Conservation (phyloP, 2,797 vertebrate species). For the Dipus sagitta region DNA sequence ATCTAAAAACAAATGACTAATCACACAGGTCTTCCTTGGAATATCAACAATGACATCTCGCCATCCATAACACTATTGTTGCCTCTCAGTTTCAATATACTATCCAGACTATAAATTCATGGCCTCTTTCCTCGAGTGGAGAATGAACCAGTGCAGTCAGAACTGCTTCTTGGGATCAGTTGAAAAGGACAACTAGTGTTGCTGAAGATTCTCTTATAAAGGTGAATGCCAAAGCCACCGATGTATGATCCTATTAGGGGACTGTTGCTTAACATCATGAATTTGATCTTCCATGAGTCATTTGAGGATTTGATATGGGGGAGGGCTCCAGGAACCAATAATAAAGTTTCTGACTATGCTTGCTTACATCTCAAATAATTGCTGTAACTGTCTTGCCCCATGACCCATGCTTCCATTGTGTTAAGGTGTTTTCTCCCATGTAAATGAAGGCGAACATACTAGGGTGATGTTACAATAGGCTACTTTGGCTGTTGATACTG, state of each 20-base stretch:
- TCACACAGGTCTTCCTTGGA: neutral
- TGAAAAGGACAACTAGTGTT: slow-evolving; percentile 61
- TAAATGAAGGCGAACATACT: too few species aligned
- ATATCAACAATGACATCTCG: neutral
- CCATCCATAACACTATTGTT: neutral
- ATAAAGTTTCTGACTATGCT: slow-evolving; percentile 57
- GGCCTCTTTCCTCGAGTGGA: slow-evolving; percentile 24
- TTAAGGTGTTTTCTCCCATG: too few species aligned
- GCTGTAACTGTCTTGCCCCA: too few species aligned
- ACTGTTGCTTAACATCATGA: slow-evolving; percentile 76
- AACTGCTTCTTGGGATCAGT: neutral
- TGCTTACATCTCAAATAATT: neutral
- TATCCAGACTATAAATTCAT: too few species aligned
- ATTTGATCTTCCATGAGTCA: slow-evolving; percentile 82
- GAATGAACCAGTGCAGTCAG: slow-evolving; percentile 17
- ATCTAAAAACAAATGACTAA: slow-evolving; percentile 15
- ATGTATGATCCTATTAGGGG: slow-evolving; percentile 76
- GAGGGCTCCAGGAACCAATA: slow-evolving; percentile 61
- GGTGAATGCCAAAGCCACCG: slow-evolving; percentile 64
- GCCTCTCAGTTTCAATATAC: neutral
- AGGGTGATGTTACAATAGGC: too few species aligned
- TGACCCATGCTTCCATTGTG: too few species aligned
- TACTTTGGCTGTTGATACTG: too few species aligned
- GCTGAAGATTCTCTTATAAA: slow-evolving; percentile 80
- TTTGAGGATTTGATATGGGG: slow-evolving; percentile 68